These are phyloP conservation scores for Pogonocichla stellata DNA, from an alignment of 2,113 vertebrate species.

Conservation along the genomic window DNA sequence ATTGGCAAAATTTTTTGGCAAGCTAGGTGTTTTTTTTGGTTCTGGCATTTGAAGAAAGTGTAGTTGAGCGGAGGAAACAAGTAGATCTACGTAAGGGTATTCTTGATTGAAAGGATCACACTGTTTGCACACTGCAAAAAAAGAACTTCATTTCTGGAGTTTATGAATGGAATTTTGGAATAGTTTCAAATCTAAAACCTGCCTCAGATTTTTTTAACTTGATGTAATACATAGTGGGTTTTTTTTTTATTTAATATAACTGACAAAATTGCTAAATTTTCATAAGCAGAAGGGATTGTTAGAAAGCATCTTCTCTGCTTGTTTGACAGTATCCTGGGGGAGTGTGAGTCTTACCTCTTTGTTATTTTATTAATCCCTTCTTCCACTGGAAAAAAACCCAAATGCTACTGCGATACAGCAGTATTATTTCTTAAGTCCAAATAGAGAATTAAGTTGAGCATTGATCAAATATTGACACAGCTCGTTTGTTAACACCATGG, in stretches of 20 bases:
- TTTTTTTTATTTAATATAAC: background rate
- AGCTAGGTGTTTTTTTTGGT: background rate
- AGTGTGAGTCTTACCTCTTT: background rate
- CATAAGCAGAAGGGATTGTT: background rate
- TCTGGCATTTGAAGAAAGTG: background rate
- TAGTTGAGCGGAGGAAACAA: fast-evolving
- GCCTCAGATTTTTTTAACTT: background rate
- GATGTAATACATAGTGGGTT: fast-evolving
- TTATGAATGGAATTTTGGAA: background rate
- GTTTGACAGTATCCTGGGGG: background rate
- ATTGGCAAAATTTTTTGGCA: background rate
- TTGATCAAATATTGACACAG: background rate
- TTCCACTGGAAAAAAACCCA: background rate
- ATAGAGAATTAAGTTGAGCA: background rate
- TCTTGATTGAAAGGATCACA: background rate
- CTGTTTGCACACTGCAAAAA: background rate
- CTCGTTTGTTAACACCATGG: background rate
- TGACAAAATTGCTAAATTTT: background rate
- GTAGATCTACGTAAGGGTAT: background rate
- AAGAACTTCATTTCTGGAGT: background rate
- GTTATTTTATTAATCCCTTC: background rate
- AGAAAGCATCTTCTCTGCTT: background rate
- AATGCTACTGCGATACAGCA: background rate
- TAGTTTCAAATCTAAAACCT: background rate
- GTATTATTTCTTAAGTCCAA: background rate